Evolutionary conservation across 2,113 vertebrate genomes (phyloP), one percentile per base, ranked within the genome.

Genomic region (Eudyptes chrysolophus): DNA sequence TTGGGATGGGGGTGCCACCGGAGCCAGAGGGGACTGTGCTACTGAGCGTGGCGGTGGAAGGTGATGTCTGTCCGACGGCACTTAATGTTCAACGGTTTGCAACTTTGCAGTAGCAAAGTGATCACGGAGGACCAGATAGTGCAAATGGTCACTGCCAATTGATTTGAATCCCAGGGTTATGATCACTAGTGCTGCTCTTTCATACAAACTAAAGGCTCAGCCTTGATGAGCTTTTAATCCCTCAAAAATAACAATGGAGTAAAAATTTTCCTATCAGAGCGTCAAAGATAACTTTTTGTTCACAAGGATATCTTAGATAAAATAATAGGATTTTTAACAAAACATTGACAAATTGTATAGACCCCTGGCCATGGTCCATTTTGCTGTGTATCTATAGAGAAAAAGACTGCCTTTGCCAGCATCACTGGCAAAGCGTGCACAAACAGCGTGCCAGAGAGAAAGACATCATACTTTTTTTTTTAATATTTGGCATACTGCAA

Each of bases 51-150:
- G 40, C 2, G 5, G n/a, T 19, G 19, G 58, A 54, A 64, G 55
- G 34, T 18, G 76, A 32, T n/a, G 24, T 7, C 29, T 3, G 0
- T 34, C 12, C 1, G 12, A 14, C 8, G 27, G 48, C 24, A 64
- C 13, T 42, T 29, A 6, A 4, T 6, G 20, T 18, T 54, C 1
- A 0, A 48, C 34, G 34, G 27, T 82, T 90, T 69, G n/a, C 9
- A 64, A 9, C 12, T 32, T 48, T 13, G 36, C 4, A 20, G 25
- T 6, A 66, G 42, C 30, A 22, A 36, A 79, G 61, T 9, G 57
- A 16, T 16, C 13, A 4, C 1, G 0, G 30, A 60, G 64, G 27
- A 11, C 42, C 62, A 71, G 66, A 52, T 15, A 55, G n/a, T 11
- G 36, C 14, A 81, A 87, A 71, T 6, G 9, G 38, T 21, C 1